Conservation (phyloP, 2,113 vertebrate genomes). For the Illadopsis cleaveri region DNA sequence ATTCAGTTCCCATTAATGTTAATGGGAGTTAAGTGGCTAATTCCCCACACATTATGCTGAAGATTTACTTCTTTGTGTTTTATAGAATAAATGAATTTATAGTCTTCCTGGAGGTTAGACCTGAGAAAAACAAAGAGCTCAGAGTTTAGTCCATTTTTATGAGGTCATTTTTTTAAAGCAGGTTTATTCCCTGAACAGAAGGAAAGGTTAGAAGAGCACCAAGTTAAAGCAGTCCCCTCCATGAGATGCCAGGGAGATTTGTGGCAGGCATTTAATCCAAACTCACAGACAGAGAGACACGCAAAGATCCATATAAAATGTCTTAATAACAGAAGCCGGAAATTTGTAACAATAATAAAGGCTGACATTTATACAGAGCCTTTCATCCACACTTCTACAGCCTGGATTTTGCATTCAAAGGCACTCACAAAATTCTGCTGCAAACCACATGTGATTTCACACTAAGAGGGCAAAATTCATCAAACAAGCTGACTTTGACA, state of each 20-base stretch:
- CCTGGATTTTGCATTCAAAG: conserved; percentile 21
- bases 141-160: conserved; percentile 61
- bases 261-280: conserved; percentile 43
- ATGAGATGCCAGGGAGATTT: conserved; percentile 58
- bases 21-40: conserved; percentile 75
- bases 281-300: neutral
- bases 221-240: conserved; percentile 39
- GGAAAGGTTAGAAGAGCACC: conserved; percentile 58
- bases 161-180: conserved; percentile 50
- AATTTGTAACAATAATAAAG: conserved; percentile 60
- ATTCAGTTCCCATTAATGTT: conserved; percentile 70
- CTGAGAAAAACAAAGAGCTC: conserved; percentile 59
- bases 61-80: conserved; percentile 69
- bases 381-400: conserved; percentile 45
- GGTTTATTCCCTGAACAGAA: conserved; percentile 55
- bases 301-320: conserved; percentile 38
- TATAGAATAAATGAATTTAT: conserved; percentile 70
- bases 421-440: conserved; percentile 1
- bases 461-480: conserved; percentile 20
- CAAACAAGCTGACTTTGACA: neutral
- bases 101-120: conserved; percentile 53
- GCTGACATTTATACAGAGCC: conserved; percentile 55
- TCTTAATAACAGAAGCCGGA: conserved; percentile 68
- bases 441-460: conserved; percentile 20
- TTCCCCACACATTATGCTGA: conserved; percentile 60